Base-by-base conservation (phyloP, 2,113 vertebrate genomes). In the Phalacrocorax brasilianus region DNA sequence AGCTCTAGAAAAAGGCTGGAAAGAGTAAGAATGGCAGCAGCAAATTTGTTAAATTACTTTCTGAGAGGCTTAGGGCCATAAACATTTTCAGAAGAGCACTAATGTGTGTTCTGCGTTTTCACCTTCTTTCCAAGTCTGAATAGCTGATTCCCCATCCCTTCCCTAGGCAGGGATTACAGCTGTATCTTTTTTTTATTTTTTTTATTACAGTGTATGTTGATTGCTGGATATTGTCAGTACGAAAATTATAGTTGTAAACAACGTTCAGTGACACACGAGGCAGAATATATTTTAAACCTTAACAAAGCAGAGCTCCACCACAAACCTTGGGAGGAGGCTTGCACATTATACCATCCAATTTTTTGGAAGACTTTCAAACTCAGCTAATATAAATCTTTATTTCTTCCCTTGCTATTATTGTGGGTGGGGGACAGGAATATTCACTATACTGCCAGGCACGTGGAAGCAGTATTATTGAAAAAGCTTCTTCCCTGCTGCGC, bases 381-480 rank as follows among this genome's bases (percentile, higher is more conserved):
- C 6, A 1, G 45, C 50, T 50, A 93, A 72, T 59, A 68, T 42
- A 91, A 89, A 88, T 82, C 79, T 84, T 85, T 38, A 87, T 97
- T 96, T 91, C 72, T 65, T 71, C 42, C 50, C 72, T 75, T 1
- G 0, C 35, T 68, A 3, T 30, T 77, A 22, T 17, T 68, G 28
- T n/a, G 21, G 55, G 68, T 68, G 59, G 23, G 68, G 62, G 61
- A 70, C 16, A 73, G 63, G 8, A 66, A 49, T 63, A 92, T 76
- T 96, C 73, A 33, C 95, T 81, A 71, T 30, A 61, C 38, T 92
- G 81, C 82, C 61, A 74, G 28, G 70, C 52, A 68, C 15, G 84
- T 92, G 73, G 59, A 94, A 89, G 59, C 56, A 45, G 35, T 86
- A 85, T 81, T 91, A 95, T 67, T 70, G 70, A 91, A 96, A 97